Evolutionary conservation across 2,113 vertebrate species (phyloP).

Genomic region (Cyprinus carpio): DNA sequence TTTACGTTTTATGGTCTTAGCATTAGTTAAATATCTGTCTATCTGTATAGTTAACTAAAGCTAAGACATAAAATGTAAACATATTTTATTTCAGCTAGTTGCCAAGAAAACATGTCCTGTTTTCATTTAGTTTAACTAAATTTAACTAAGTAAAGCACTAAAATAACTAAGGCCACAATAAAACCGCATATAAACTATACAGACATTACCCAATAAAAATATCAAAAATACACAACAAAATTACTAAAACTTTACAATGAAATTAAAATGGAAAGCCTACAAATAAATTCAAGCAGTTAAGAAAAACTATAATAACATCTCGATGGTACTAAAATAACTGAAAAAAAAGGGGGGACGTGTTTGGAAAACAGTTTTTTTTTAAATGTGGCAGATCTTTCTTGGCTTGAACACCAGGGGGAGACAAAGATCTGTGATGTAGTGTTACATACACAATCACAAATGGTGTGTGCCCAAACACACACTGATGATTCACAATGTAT

Average conservation of each 20-base stretch:
- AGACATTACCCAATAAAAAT: too few species aligned
- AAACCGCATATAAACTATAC: not conserved
- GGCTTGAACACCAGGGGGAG: slow-evolving; percentile 65
- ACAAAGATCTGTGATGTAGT: slow-evolving; percentile 57
- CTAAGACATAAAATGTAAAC: not conserved
- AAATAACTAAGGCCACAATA: not conserved
- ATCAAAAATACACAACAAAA: not conserved
- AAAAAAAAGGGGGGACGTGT: too few species aligned
- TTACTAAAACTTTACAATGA: not conserved
- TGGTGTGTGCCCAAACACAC: not conserved
- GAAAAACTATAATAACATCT: too few species aligned
- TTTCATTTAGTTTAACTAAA: not conserved
- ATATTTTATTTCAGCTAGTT: not conserved
- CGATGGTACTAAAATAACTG: not conserved
- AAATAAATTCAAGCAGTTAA: not conserved
- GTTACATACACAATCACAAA: not conserved
- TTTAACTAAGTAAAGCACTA: too few species aligned
- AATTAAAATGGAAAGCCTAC: not conserved
- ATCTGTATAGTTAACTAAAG: not conserved
- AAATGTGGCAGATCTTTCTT: not conserved
- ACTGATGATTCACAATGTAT: not conserved
- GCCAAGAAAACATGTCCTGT: not conserved
- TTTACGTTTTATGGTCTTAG: not conserved
- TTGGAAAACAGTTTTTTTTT: not conserved
- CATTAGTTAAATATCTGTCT: not conserved